Base-by-base conservation (phyloP, 2,113 vertebrate genomes). In the Perca flavescens region DNA sequence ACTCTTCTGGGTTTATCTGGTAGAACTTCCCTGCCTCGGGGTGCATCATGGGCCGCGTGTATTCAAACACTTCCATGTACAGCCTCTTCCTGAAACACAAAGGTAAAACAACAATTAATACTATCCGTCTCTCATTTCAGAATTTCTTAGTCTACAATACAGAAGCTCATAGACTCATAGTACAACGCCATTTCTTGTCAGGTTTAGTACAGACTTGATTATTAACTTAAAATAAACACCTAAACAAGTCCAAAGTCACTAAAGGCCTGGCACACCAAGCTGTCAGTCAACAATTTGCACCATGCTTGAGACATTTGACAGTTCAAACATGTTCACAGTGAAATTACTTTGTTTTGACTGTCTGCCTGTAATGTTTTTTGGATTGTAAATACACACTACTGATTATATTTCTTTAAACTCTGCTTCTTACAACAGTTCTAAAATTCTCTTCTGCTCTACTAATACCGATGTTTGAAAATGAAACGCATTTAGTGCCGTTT, bases 61-160 rank as follows among this genome's bases (percentile, higher is more conserved):
- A 99, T 89, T 99, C 98, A 95, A 99, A 99, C 90, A 99, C 98
- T 91, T 99, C 98, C 98, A 99, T 99, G 91, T 99, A 99, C 72
- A 99, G 94, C 92, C 97, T 95, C 95, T 99, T 99, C 98, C 98
- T 99, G 88, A 81, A 90, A 88, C 68, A 61, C 2, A 0, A 81
- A 77, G 11, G 22, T 22, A 80, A 11, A 71, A 49, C 8, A 3
- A 6, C 2, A 9, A 22, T 83, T 36, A 74, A 64, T 17, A 66
- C 1, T 22, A 52, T 40, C 10, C 6, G 22, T 9, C 6, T 77
- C 28, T 16, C 0, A 22, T 67, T 34, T 21, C 16, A 47, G 12
- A 65, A 22, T 64, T 4, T 8, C 14, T 43, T n/a, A 50, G 5
- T 34, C 11, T n/a, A 22, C 15, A 49, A 21, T 50, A 54, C 5